Conservation (phyloP, 2,888 invertebrate species). For the Halictus quadricinctus region DNA sequence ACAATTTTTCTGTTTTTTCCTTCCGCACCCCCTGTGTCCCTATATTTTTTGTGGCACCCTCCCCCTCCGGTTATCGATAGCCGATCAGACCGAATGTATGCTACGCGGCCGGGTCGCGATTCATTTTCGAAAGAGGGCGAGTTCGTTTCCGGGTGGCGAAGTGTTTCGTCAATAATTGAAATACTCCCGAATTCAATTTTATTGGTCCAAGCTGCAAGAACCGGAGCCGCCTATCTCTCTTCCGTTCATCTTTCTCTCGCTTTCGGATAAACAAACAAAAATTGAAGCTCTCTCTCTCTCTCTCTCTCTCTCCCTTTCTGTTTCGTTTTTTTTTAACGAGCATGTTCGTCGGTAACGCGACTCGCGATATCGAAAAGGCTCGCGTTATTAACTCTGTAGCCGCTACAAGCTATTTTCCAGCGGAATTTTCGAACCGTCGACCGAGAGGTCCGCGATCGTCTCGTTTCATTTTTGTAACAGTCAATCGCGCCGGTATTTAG, state of each 20-base stretch:
- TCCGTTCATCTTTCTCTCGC: not conserved
- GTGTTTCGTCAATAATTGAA: conserved; percentile 17
- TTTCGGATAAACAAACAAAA: not conserved
- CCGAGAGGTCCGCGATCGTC: not conserved
- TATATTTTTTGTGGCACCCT: too few relatives aligned
- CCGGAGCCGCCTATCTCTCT: not conserved
- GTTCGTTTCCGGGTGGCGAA: conserved; percentile 15
- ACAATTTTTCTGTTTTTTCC: not conserved
- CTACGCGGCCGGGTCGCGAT: conserved; percentile 1
- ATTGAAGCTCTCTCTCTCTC: not conserved
- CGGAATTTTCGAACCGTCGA: not conserved
- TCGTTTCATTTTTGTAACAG: conserved; percentile 19
- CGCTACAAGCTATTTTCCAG: not conserved
- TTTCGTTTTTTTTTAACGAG: not conserved
- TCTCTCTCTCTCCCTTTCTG: too few relatives aligned
- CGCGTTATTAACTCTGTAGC: not conserved
- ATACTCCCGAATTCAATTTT: conserved; percentile 23
- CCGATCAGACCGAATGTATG: not conserved
- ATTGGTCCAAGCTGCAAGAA: not conserved
- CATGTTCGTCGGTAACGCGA: not conserved
- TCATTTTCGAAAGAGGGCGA: conserved; percentile 15
- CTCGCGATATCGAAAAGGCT: not conserved
- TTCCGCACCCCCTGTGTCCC: not conserved
- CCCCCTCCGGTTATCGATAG: not conserved
- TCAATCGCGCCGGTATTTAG: conserved; percentile 11